Evolutionary conservation across 2,888 invertebrate genomes (phyloP).

Genomic region (Dorcus hopei): DNA sequence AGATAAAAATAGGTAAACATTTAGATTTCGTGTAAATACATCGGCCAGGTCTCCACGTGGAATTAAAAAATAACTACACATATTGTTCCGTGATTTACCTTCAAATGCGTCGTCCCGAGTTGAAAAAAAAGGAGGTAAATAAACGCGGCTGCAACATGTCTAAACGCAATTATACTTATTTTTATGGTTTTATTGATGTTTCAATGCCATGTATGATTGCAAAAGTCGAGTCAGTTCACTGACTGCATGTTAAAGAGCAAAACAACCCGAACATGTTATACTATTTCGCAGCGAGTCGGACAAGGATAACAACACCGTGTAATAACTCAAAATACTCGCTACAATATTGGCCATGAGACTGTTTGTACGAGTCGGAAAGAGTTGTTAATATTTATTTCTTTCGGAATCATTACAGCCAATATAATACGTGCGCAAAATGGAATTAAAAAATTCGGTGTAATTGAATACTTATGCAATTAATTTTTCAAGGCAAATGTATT

Average conservation of each 20-base stretch:
- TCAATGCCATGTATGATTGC: slow-evolving; percentile 44
- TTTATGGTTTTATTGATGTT: slow-evolving; percentile 43
- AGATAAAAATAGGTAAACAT: too few species aligned
- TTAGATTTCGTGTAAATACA: too few species aligned
- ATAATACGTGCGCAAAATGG: too few species aligned
- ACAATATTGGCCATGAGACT: slow-evolving; percentile 41
- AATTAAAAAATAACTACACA: background rate
- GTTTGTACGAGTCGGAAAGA: slow-evolving; percentile 26
- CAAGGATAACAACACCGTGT: slow-evolving; percentile 27
- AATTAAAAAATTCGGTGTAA: too few species aligned
- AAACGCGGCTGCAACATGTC: slow-evolving; percentile 21
- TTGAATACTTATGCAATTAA: too few species aligned
- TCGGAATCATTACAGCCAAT: background rate
- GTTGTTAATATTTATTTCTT: background rate
- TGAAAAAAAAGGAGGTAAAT: slow-evolving; percentile 14
- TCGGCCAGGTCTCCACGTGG: background rate
- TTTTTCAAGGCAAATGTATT: too few species aligned
- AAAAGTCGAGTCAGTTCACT: slow-evolving; percentile 42
- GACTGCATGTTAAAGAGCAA: slow-evolving; percentile 42
- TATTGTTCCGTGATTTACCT: slow-evolving; percentile 12
- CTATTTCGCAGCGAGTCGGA: slow-evolving; percentile 25
- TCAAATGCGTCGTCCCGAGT: slow-evolving; percentile 9
- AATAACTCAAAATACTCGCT: slow-evolving; percentile 39
- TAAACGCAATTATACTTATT: slow-evolving; percentile 38
- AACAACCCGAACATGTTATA: slow-evolving; percentile 26